Evolutionary conservation across 2,888 invertebrate species (phyloP), one percentile per base, ranked within the genome.

Genomic region (Escarpia spicata): DNA sequence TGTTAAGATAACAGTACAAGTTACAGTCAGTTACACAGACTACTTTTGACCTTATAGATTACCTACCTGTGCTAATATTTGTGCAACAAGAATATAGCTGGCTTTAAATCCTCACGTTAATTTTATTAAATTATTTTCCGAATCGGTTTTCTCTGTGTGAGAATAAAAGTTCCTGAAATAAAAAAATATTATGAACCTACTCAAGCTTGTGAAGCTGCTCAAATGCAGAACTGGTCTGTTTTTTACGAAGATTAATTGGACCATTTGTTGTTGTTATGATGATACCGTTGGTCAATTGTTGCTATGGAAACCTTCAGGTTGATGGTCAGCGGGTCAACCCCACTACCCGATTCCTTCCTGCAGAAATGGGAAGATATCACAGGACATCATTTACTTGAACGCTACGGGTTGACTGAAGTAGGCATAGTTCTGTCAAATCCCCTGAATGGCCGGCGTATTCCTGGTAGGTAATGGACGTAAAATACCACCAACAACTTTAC

Each of bases 391-490:
- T 97, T 98, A 19, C 97, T 98, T 93, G 98, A 98, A 96, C 97
- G 99, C 93, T 98, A 98, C 95, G 98, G 97, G 97, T 97, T 97
- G 97, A 98, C 98, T 0, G 99, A 99, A 97, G 98, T 98, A 92
- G 98, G 98, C 90, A 98, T 99, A 98, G 98, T 98, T 0, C 97
- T 99, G 52, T 37, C 26, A 93, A 98, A 98, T 97, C 98, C 98
- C 0, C 96, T 97, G 37, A 97, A 97, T 93, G 97, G 97, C 8
- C 95, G 93, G 3, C 94, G 97, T 94, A 96, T 97, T 93, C 97
- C 97, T 96, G 97, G 97, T 97, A 94, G 93, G 93, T 19, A 26
- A 44, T 31, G 43, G 3, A 26, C 12, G 19, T 75, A 19, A 75
- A 52, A 52, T 12, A 52, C 2, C 8, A 52, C 8, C 8, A 52